A percentile compares a stretch with the other conserved stretches of the same genome.
These are phyloP conservation scores for Drosophila nigromelanica DNA, from an alignment of 1,140 invertebrate species.

Conservation along the genomic window DNA sequence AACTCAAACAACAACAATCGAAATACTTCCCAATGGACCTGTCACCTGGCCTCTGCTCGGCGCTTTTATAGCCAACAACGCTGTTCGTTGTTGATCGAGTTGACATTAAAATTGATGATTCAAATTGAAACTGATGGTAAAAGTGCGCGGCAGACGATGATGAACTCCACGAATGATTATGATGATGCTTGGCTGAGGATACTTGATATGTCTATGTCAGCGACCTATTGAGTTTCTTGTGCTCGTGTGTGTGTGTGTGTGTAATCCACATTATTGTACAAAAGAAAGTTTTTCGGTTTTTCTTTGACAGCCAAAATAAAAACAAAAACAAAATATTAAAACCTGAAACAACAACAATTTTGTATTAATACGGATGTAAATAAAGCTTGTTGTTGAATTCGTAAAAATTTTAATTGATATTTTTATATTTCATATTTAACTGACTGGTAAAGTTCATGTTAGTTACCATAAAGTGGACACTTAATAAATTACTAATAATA, in stretches of 20 bases:
- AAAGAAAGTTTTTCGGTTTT: conserved; percentile 62
- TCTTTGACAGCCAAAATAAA: conserved; percentile 29
- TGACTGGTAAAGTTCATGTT: too few relatives aligned
- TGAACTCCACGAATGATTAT: conserved; percentile 32
- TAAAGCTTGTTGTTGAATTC: too few relatives aligned
- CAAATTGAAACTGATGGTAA: conserved; percentile 30
- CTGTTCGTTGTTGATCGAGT: too few relatives aligned
- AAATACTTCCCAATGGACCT: conserved; percentile 23
- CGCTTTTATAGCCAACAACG: too few relatives aligned
- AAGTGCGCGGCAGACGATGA: conserved; percentile 29
- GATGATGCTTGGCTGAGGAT: conserved; percentile 30
- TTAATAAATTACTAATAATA: too few relatives aligned
- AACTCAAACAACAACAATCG: conserved; percentile 25
- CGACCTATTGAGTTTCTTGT: conserved; percentile 23
- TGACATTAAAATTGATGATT: conserved; percentile 16
- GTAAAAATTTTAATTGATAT: too few relatives aligned
- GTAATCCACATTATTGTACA: conserved; percentile 1
- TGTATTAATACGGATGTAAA: too few relatives aligned
- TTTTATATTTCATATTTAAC: too few relatives aligned
- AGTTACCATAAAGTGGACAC: too few relatives aligned
- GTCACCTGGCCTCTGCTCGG: conserved; percentile 46
- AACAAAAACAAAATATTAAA: conserved; percentile 27
- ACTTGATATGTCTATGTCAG: conserved; percentile 72
- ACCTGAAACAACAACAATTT: too few relatives aligned
- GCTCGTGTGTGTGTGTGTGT: neutral